Evolutionary conservation across 2,888 invertebrate species (phyloP).

Genomic region (Spodoptera exigua): DNA sequence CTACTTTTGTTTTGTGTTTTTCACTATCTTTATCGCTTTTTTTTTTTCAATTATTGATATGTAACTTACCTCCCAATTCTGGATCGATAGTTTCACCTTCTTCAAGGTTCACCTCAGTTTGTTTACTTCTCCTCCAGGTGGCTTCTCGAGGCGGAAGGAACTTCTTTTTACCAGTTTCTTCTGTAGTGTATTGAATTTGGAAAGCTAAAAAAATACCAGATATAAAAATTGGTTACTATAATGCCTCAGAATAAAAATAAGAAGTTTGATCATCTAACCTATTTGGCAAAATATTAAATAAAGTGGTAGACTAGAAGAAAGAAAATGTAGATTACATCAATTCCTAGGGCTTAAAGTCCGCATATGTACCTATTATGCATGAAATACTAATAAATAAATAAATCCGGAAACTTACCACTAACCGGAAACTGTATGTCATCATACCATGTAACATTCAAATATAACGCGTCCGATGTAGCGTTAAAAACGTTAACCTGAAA

Average conservation of each 20-base stretch:
- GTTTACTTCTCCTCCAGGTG: constrained; percentile 66
- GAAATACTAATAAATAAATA: no score
- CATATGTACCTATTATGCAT: no score
- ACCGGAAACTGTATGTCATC: constrained; percentile 68
- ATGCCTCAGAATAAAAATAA: neutral
- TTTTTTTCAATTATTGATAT: no score
- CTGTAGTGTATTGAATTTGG: constrained; percentile 61
- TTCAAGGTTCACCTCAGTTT: constrained; percentile 41
- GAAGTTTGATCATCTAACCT: no score
- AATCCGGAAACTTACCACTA: constrained; percentile 61
- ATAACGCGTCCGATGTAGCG: constrained; percentile 51
- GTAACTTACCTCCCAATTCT: constrained; percentile 26
- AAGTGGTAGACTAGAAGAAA: no score
- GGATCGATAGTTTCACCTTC: constrained; percentile 40
- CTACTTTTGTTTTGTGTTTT: neutral
- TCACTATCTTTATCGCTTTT: no score
- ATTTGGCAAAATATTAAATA: no score
- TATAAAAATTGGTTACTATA: neutral
- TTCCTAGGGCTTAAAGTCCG: no score
- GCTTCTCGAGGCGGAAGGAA: constrained; percentile 53
- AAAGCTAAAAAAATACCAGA: constrained; percentile 52
- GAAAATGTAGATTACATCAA: no score
- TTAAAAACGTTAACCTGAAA: constrained; percentile 64
- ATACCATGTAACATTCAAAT: constrained; percentile 68
- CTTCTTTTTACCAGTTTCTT: constrained; percentile 39